phyloP scores from a whole-genome alignment of 2,888 invertebrate species.

The Fragum whitleyi region DNA sequence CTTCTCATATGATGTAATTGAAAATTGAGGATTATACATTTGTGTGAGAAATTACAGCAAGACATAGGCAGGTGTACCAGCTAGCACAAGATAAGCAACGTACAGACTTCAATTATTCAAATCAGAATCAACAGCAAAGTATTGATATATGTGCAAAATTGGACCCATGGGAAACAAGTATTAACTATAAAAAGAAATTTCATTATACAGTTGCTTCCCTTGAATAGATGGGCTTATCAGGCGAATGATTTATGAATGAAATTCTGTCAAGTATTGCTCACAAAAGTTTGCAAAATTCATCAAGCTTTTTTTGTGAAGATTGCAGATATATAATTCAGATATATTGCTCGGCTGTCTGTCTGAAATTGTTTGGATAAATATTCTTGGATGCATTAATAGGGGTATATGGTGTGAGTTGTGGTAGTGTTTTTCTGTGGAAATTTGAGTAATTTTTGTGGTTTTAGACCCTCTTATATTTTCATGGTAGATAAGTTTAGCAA shows the following conservation, averaged over 20 bases:
- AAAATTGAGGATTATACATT: too few species aligned
- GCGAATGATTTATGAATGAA: slow-evolving; percentile 1
- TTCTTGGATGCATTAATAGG: neutral
- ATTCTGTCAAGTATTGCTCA: neutral
- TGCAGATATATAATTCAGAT: neutral
- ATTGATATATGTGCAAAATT: too few species aligned
- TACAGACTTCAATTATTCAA: too few species aligned
- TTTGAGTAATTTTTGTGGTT: neutral
- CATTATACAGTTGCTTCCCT: slow-evolving; percentile 32
- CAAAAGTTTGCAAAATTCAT: neutral
- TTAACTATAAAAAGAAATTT: neutral
- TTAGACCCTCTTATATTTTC: neutral
- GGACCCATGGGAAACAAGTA: neutral
- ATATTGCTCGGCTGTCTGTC: neutral
- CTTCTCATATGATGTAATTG: too few species aligned
- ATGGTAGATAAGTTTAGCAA: neutral
- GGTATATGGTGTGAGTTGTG: neutral
- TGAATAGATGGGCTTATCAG: slow-evolving; percentile 37
- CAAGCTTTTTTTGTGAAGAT: neutral
- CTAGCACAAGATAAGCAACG: too few species aligned
- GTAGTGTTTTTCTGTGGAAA: neutral
- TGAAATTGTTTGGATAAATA: neutral
- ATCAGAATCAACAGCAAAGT: too few species aligned
- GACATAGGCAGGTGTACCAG: too few species aligned
- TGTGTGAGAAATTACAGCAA: too few species aligned